These are phyloP conservation scores for Pristis pectinata DNA, from an alignment of 2,797 vertebrate genomes.

Conservation along the genomic window DNA sequence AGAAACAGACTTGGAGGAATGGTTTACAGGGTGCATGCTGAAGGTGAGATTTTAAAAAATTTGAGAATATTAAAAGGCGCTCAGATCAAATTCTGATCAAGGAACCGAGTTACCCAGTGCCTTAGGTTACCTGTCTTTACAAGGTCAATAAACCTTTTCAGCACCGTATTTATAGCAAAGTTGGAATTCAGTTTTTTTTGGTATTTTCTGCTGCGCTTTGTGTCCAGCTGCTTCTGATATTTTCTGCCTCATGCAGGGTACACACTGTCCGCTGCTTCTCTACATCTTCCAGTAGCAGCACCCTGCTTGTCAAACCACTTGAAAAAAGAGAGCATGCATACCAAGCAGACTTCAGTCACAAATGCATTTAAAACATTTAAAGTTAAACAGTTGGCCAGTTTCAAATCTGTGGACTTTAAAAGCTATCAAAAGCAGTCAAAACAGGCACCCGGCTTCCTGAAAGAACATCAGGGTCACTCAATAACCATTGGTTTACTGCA, in stretches of 20 bases:
- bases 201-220: background rate
- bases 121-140: background rate
- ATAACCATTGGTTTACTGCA: background rate
- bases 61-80: background rate
- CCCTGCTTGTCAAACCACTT: background rate
- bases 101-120: background rate
- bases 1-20: background rate
- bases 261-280: background rate
- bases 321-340: background rate
- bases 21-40: background rate
- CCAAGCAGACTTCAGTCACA: background rate
- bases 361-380: background rate
- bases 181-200: background rate
- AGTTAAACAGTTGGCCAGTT: background rate
- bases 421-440: background rate
- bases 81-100: background rate
- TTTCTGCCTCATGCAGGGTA: background rate
- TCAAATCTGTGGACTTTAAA: slow-evolving; percentile 3
- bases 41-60: background rate
- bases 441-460: background rate
- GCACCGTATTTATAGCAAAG: background rate
- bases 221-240: background rate
- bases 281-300: background rate
- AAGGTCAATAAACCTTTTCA: background rate
- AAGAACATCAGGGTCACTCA: slow-evolving; percentile 5